Base-by-base conservation (phyloP, 1,140 invertebrate genomes). In the Apis dorsata region DNA sequence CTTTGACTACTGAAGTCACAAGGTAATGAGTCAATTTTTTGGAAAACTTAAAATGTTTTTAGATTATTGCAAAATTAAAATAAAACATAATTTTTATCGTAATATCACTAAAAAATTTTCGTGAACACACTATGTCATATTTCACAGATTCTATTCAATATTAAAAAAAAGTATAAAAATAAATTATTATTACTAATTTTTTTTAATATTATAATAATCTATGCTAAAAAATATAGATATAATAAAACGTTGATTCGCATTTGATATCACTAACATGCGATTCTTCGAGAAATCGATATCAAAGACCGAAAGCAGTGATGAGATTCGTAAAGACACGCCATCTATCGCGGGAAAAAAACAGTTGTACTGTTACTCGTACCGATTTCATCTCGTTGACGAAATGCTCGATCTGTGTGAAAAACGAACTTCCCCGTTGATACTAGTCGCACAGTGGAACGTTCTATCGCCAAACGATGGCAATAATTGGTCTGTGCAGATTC, bases 401-500 rank as follows among this genome's bases (percentile, higher is more conserved):
- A 28, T 17, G 65, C 57, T 53, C 28, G 28, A n/a, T 49, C n/a
- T 51, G 34, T 66, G 51, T 59, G 21, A 53, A 34, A 85, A 77
- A 15, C 66, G 71, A 82, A 77, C 74, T 19, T 59, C 55, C 59
- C 57, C 66, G 81, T 53, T 72, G 76, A 72, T 87, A 77, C 63
- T 57, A 44, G 63, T 79, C 80, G 73, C 86, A 74, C 77, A 66
- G 59, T 34, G 69, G n/a, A 60, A 72, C 62, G 53, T 44, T 59
- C 28, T 87, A 84, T 88, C 68, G 80, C 62, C 80, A 85, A 89
- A 89, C 88, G 82, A 85, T 73, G 76, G 85, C 72, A 84, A 88
- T 89, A 89, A 89, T 89, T 89, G 88, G 75, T 89, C 87, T 89
- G 87, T 71, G 65, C 63, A 62, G 85, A 89, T 89, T 75, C 88